Evolutionary conservation across 2,113 vertebrate genomes (phyloP), one percentile per base, ranked within the genome.

Genomic region (Amblyornis subalaris): DNA sequence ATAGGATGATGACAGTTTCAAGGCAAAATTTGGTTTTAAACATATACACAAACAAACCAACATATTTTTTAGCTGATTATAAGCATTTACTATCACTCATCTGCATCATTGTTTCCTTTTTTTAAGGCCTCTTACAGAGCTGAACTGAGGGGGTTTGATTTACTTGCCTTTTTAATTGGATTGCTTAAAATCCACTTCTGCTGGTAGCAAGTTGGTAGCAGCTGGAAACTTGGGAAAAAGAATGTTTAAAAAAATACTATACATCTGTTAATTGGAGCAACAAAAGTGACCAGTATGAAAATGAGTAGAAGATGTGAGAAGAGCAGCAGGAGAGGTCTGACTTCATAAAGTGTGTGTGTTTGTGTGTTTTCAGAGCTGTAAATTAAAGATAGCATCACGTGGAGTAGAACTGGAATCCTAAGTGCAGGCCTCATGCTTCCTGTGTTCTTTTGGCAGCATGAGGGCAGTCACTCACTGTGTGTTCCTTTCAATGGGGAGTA

Each of bases 351-450:
- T 53, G 40, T 57, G 65, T 12, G 6, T 48, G 60, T 65, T 94
- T 90, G 42, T 79, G 9, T 62, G 57, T 81, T 95, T 91, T 81
- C 78, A 70, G 73, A 95, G 83, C 80, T 95, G 73, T 82, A 82
- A 70, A n/a, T 85, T 95, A 95, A 93, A 94, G 94, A 81, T 85
- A 91, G 82, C 58, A 77, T 92, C 79, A 71, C 4, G 1, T 58
- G 72, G 53, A 67, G 87, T 62, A 75, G 53, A 54, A 79, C 12
- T 81, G 88, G 86, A 81, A 67, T 90, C 67, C 25, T 15, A 50
- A 92, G 48, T 42, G 12, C 60, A 76, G 40, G 48, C 50, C 33
- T 85, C 0, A 3, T 77, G 61, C 89, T 92, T 85, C 77, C 74
- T 82, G 67, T 77, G 61, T 84, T 92, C 24, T 75, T 90, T 71